Evolutionary conservation across 2,888 invertebrate species (phyloP).

Genomic region (Microplitis manilae): DNA sequence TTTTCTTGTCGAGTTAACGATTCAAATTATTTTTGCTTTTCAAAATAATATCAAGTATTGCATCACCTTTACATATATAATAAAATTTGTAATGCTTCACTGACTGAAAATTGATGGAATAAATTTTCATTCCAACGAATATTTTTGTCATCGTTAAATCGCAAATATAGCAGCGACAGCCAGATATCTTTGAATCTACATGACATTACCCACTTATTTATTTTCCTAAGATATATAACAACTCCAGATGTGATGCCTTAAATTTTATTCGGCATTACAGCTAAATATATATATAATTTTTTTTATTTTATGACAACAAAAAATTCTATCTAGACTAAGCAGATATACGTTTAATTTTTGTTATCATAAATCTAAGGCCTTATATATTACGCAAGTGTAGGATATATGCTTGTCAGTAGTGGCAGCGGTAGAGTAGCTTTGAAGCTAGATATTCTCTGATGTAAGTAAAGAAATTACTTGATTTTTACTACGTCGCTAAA

Average conservation of each 20-base stretch:
- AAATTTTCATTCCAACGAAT: too few species aligned
- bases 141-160: too few species aligned
- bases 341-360: constrained; percentile 6
- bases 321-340: not conserved
- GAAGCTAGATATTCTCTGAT: constrained; percentile 14
- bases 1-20: not conserved
- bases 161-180: not conserved
- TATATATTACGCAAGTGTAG: constrained; percentile 3
- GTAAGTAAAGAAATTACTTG: constrained; percentile 3
- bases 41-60: too few species aligned
- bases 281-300: not conserved
- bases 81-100: too few species aligned
- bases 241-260: not conserved
- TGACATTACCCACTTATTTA: not conserved
- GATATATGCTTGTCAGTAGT: not conserved
- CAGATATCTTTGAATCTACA: not conserved
- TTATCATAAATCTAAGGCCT: constrained; percentile 1
- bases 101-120: too few species aligned
- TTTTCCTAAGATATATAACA: not conserved
- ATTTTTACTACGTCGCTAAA: constrained; percentile 20
- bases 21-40: not conserved
- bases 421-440: constrained; percentile 7
- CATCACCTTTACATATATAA: too few species aligned
- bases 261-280: not conserved
- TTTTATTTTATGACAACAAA: not conserved